These are phyloP conservation scores for Stenolophus ochropezus DNA, from an alignment of 2,888 invertebrate species.

Conservation along the genomic window DNA sequence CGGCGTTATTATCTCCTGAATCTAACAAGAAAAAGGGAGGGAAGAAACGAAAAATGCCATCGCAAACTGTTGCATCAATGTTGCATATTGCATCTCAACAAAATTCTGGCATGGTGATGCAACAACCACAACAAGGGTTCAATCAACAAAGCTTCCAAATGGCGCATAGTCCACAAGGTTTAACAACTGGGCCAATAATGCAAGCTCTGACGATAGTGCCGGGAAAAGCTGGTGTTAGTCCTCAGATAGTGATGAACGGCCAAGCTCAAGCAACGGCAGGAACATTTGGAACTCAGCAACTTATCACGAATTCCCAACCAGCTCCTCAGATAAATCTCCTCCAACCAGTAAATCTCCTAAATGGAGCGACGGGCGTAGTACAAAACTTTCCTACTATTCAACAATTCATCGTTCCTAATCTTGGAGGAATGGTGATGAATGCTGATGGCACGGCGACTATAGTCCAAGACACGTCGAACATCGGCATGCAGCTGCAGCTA, in stretches of 20 bases:
- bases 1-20: conserved; percentile 80
- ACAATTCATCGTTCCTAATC: conserved; percentile 88
- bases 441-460: conserved; percentile 84
- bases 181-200: conserved; percentile 81
- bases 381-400: conserved; percentile 87
- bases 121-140: conserved; percentile 75
- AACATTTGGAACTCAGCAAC: conserved; percentile 80
- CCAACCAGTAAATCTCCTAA: conserved; percentile 88
- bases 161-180: conserved; percentile 79
- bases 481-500: conserved; percentile 85
- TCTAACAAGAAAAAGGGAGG: conserved; percentile 75
- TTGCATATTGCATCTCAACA: conserved; percentile 82
- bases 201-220: conserved; percentile 87
- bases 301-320: conserved; percentile 77
- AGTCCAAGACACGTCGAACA: conserved; percentile 80
- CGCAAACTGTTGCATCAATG: conserved; percentile 82
- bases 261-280: conserved; percentile 76
- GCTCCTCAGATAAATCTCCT: conserved; percentile 82
- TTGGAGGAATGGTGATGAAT: conserved; percentile 88
- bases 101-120: conserved; percentile 79
- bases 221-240: conserved; percentile 83
- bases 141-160: conserved; percentile 86
- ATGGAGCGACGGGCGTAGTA: conserved; percentile 81
- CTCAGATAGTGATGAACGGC: conserved; percentile 87
- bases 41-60: conserved; percentile 84